These are phyloP conservation scores for Cataglyphis cursor DNA, from an alignment of 2,888 invertebrate genomes.

Conservation along the genomic window DNA sequence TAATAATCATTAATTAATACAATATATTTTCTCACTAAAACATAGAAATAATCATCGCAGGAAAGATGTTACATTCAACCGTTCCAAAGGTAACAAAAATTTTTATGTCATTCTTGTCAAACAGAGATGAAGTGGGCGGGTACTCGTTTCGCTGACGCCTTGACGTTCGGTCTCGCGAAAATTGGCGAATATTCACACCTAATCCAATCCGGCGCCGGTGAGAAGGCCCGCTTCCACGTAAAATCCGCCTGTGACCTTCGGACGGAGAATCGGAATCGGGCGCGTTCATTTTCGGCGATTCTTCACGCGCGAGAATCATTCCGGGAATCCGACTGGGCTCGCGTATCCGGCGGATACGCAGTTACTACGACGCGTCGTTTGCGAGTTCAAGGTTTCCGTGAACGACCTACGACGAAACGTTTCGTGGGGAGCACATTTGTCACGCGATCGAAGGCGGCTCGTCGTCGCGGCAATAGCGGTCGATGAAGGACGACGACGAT, in stretches of 20 bases:
- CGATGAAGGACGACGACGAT: slow-evolving; percentile 41
- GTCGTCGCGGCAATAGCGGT: slow-evolving; percentile 24
- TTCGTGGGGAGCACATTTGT: slow-evolving; percentile 30
- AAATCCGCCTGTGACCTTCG: slow-evolving; percentile 68
- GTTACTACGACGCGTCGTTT: slow-evolving; percentile 50
- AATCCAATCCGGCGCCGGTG: slow-evolving; percentile 63
- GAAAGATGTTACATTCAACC: background rate
- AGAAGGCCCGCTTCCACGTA: slow-evolving; percentile 66
- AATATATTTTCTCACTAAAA: background rate
- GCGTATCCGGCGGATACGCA: slow-evolving; percentile 56
- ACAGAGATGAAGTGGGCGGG: background rate
- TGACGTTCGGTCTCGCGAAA: slow-evolving; percentile 45
- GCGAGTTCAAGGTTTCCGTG: slow-evolving; percentile 64
- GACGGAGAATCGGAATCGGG: slow-evolving; percentile 43
- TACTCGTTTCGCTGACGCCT: background rate
- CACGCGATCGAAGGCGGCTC: slow-evolving; percentile 46
- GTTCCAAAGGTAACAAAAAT: background rate
- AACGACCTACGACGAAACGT: slow-evolving; percentile 28
- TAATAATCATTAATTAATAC: background rate
- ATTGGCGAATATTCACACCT: slow-evolving; percentile 55
- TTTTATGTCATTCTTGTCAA: slow-evolving; percentile 6
- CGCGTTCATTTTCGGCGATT: slow-evolving; percentile 69
- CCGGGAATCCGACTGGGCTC: slow-evolving; percentile 68
- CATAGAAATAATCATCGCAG: background rate
- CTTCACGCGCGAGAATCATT: slow-evolving; percentile 74